Base-by-base conservation (phyloP, 2,113 vertebrate species). In the Blennius ocellaris region DNA sequence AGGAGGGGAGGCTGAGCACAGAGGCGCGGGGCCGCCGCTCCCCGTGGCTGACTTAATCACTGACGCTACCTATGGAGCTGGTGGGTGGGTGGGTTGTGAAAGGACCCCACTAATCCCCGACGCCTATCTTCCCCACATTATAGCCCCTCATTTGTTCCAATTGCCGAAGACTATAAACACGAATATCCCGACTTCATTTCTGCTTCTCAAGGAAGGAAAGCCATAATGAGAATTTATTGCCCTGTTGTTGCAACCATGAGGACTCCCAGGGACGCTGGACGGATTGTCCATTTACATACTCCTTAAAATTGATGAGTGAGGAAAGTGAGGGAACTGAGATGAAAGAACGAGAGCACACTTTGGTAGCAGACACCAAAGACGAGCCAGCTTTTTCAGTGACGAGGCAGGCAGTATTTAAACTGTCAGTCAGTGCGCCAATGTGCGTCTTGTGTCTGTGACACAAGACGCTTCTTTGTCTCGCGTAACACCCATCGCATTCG, bases 181-280 rank as follows among this genome's bases (percentile, higher is more conserved):
- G 69, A 82, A 87, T 80, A 90, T 84, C 77, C 69, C 51, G 76
- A 88, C 80, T 80, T 82, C 69, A 84, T 39, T 86, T 71, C 71
- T 79, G 58, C 74, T 65, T 89, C 78, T 75, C 60, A 80, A 60
- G 80, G 75, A 71, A 83, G 59, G 40, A 73, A 76, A 66, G 75
- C 48, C 78, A 67, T 91, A 91, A 92, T 92, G 83, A 92, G 83
- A 90, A 94, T 93, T 68, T 88, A 93, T 91, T 77, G 69, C 69
- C 73, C 58, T 58, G 75, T 78, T 81, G 76, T 81, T 69, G 60
- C 68, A 64, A 82, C 73, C 15, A 8, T 49, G 62, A 54, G 66
- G 82, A 83, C 81, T 83, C 73, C 69, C 54, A 41, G 71, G 78
- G 76, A 82, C 54, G 63, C 78, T 36, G 47, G 66, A 69, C 67